Conservation (phyloP, 2,888 invertebrate genomes). For the Eilema griseolum region DNA sequence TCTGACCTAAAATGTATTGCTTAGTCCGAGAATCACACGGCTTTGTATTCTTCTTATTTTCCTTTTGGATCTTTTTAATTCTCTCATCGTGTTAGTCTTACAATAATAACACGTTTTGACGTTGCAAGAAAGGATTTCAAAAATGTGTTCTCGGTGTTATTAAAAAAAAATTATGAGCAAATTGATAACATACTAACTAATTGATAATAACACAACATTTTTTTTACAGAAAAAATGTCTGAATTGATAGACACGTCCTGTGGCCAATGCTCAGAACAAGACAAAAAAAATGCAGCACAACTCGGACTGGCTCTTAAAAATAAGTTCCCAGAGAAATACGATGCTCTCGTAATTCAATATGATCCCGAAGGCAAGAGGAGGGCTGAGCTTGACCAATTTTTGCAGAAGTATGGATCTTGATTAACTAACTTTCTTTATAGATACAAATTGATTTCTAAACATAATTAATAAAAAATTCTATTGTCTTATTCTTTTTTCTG, state of each 20-base stretch:
- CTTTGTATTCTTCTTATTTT: too few relatives aligned
- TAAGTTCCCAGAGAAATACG: constrained; percentile 55
- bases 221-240: constrained; percentile 59
- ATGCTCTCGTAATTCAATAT: neutral
- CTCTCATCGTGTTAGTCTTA: neutral
- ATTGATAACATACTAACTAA: too few relatives aligned
- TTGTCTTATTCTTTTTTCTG: neutral
- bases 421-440: neutral
- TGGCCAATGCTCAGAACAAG: constrained; percentile 87
- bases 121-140: too few relatives aligned
- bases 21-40: too few relatives aligned
- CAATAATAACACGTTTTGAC: too few relatives aligned
- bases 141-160: too few relatives aligned
- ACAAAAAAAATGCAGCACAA: constrained; percentile 83
- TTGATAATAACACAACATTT: neutral
- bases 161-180: too few relatives aligned
- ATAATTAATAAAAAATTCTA: neutral
- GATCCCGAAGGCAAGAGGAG: constrained; percentile 11
- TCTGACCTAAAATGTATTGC: too few relatives aligned
- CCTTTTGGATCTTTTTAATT: neutral
- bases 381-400: neutral
- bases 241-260: constrained; percentile 74
- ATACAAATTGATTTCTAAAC: too few relatives aligned
- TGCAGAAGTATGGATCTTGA: neutral
- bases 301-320: constrained; percentile 87